Conservation (phyloP, 2,113 vertebrate genomes). For the Coptodon rendalli region DNA sequence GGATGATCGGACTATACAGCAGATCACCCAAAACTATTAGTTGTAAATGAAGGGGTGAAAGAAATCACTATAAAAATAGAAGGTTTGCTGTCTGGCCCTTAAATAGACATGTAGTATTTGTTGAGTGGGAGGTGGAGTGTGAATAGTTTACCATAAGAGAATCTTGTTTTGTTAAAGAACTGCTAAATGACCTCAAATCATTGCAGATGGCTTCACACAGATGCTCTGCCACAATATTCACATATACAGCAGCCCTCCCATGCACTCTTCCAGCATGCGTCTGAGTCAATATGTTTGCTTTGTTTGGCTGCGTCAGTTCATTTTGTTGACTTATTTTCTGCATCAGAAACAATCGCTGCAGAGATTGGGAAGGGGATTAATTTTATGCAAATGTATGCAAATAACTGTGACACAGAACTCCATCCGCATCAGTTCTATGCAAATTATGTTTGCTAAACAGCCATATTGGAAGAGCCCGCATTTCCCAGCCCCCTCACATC, state of each 20-base stretch:
- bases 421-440: conserved; percentile 65
- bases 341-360: conserved; percentile 63
- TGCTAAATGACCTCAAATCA: conserved; percentile 3
- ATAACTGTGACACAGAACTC: conserved; percentile 68
- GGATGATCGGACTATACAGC: background rate
- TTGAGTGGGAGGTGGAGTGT: background rate
- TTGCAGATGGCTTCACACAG: conserved; percentile 8
- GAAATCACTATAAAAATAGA: background rate
- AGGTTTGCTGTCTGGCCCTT: background rate
- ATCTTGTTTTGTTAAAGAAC: conserved; percentile 7
- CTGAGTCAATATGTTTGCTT: conserved; percentile 62
- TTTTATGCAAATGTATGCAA: conserved; percentile 77
- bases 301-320: conserved; percentile 51
- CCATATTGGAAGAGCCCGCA: conserved; percentile 48
- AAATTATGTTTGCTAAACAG: conserved; percentile 74
- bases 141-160: background rate
- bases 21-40: background rate
- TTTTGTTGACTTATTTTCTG: conserved; percentile 69
- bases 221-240: background rate
- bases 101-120: background rate
- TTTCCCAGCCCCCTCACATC: conserved; percentile 42
- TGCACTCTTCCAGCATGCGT: conserved; percentile 13
- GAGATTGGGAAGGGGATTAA: conserved; percentile 63
- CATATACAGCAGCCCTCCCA: background rate
- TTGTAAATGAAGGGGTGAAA: background rate